These are phyloP conservation scores for Cordilura impudica DNA, from an alignment of 2,888 invertebrate genomes.

Conservation along the genomic window DNA sequence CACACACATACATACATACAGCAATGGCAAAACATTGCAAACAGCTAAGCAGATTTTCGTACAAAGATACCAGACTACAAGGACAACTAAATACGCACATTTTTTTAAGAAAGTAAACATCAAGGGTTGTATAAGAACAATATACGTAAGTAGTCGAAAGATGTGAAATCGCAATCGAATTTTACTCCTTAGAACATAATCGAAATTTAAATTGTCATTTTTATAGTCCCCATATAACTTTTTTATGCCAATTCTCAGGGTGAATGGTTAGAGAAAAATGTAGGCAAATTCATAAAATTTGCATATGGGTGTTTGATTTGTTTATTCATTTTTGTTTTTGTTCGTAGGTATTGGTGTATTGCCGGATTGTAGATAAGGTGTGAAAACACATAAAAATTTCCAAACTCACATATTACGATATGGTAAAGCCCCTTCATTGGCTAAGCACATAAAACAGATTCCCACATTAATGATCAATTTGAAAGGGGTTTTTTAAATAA, in stretches of 20 bases:
- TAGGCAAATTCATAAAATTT: constrained; percentile 45
- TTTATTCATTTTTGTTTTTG: neutral
- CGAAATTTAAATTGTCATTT: constrained; percentile 61
- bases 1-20: neutral
- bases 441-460: neutral
- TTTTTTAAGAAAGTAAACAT: constrained; percentile 43
- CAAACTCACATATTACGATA: neutral
- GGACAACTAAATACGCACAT: constrained; percentile 21
- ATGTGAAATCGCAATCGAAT: constrained; percentile 49
- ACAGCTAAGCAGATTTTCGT: constrained; percentile 64
- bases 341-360: neutral
- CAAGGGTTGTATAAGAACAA: constrained; percentile 52
- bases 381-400: constrained; percentile 49
- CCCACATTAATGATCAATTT: neutral
- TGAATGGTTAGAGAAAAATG: neutral
- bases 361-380: constrained; percentile 57
- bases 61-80: constrained; percentile 6
- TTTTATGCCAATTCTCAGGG: constrained; percentile 13
- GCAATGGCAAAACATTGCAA: constrained; percentile 35
- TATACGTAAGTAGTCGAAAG: constrained; percentile 1
- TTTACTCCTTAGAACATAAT: constrained; percentile 59
- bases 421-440: neutral
- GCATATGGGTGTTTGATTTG: constrained; percentile 27
- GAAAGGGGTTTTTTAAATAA: constrained; percentile 19
- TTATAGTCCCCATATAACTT: constrained; percentile 46